These are phyloP conservation scores for Polyergus mexicanus DNA, from an alignment of 1,140 invertebrate species.

Conservation along the genomic window DNA sequence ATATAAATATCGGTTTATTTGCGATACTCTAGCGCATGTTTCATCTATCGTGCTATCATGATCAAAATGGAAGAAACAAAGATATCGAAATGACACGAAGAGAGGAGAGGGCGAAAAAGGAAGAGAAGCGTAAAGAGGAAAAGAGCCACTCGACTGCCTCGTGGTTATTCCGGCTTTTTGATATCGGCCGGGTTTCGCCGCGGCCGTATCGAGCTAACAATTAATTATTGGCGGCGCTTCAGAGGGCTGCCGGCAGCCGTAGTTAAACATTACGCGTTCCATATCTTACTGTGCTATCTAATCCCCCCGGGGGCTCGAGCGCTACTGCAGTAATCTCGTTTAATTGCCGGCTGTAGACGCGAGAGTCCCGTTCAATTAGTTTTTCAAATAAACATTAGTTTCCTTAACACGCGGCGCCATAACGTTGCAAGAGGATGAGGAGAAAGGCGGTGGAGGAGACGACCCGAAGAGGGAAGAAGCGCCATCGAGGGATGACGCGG, in stretches of 20 bases:
- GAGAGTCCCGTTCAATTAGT: constrained; percentile 87
- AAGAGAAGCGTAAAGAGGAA: constrained; percentile 45
- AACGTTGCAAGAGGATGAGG: constrained; percentile 80
- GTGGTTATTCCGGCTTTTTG: constrained; percentile 81
- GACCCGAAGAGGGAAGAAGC: constrained; percentile 61
- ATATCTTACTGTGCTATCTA: constrained; percentile 86
- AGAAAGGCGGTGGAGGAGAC: constrained; percentile 43
- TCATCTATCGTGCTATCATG: constrained; percentile 58
- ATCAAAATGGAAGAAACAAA: constrained; percentile 69
- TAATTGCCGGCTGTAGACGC: constrained; percentile 87
- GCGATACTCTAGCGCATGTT: constrained; percentile 8
- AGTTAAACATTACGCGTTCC: constrained; percentile 86
- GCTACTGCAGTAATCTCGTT: constrained; percentile 86
- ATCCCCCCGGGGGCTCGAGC: constrained; percentile 83
- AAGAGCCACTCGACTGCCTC: constrained; percentile 64
- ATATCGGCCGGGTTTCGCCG: constrained; percentile 75
- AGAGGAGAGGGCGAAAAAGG: constrained; percentile 34
- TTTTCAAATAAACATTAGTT: constrained; percentile 88
- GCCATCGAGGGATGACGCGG: constrained; percentile 55
- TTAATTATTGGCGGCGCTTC: constrained; percentile 85
- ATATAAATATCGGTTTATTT: constrained; percentile 12
- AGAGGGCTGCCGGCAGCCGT: constrained; percentile 79
- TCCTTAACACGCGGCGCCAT: constrained; percentile 86
- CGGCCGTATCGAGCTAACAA: constrained; percentile 82
- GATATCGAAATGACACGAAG: constrained; percentile 49